Evolutionary conservation across 2,113 vertebrate genomes (phyloP).

Genomic region (Anarrhichthys ocellatus): DNA sequence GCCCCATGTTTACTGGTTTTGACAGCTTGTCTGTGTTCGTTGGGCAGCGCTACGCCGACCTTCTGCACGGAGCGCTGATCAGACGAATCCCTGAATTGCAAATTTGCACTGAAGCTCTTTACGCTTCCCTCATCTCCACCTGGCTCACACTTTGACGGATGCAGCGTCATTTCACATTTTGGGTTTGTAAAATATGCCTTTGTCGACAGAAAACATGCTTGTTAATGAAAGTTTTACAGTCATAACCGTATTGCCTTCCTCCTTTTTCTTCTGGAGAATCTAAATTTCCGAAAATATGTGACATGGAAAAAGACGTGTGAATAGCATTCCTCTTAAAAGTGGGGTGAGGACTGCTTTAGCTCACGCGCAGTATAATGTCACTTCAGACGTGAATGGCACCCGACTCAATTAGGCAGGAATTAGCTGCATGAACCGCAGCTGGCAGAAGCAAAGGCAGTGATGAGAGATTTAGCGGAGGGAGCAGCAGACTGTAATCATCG

Average conservation of each 20-base stretch:
- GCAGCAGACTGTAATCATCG: conserved; percentile 64
- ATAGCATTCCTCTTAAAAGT: conserved; percentile 35
- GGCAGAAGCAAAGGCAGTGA: conserved; percentile 56
- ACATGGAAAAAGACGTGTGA: conserved; percentile 9
- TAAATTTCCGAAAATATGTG: background rate
- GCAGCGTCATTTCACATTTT: conserved; percentile 20
- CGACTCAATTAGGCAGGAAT: conserved; percentile 69
- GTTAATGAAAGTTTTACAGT: background rate
- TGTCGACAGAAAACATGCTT: background rate
- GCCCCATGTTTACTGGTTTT: conserved; percentile 30
- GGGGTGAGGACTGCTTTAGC: conserved; percentile 34
- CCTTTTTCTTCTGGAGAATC: background rate
- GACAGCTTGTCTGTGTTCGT: conserved; percentile 5
- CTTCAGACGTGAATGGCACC: conserved; percentile 56
- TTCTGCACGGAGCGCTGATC: conserved; percentile 51
- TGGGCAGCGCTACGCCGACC: conserved; percentile 4
- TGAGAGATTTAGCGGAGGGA: conserved; percentile 61
- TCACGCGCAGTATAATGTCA: conserved; percentile 30
- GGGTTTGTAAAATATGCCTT: conserved; percentile 33
- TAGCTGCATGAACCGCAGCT: conserved; percentile 56
- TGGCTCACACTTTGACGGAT: conserved; percentile 16
- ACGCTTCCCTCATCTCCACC: conserved; percentile 16
- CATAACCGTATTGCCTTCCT: background rate
- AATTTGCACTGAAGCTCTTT: conserved; percentile 40
- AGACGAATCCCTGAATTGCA: conserved; percentile 60